A percentile compares a stretch with the other conserved stretches of the same genome.
These are phyloP conservation scores for Polypedilum pembai DNA, from an alignment of 1,140 invertebrate genomes.

Conservation along the genomic window DNA sequence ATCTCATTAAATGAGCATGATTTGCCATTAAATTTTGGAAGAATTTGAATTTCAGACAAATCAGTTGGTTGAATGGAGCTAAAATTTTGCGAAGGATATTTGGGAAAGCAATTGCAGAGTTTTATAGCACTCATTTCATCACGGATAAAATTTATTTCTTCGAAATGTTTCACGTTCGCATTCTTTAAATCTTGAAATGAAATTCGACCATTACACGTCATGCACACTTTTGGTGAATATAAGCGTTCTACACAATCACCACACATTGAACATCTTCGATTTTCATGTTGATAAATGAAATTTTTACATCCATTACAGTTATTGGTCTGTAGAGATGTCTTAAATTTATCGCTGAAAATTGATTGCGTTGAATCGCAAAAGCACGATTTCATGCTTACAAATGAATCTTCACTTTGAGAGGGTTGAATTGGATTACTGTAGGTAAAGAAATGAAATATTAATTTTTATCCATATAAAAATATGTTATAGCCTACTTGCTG, in stretches of 20 bases:
- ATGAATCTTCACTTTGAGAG: neutral
- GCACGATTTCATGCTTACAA: neutral
- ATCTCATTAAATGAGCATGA: neutral
- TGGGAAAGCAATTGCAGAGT: neutral
- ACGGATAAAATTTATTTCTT: neutral
- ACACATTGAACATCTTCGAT: slow-evolving; percentile 4
- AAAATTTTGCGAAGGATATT: slow-evolving; percentile 17
- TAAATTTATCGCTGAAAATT: slow-evolving; percentile 3
- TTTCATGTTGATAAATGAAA: slow-evolving; percentile 8
- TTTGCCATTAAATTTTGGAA: neutral
- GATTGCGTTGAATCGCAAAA: slow-evolving; percentile 22
- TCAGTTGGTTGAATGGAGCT: neutral
- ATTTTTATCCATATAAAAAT: neutral
- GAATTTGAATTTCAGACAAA: neutral
- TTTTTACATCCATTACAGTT: slow-evolving; percentile 19
- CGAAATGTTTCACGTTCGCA: neutral
- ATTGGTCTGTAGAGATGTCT: neutral
- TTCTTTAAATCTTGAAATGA: slow-evolving; percentile 18
- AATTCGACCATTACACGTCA: neutral
- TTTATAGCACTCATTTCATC: neutral
- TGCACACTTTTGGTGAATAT: slow-evolving; percentile 4
- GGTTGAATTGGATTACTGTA: neutral
- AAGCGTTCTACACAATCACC: neutral
- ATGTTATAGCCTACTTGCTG: neutral
- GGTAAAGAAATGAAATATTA: neutral